Evolutionary conservation across 1,140 invertebrate genomes (phyloP), one percentile per base, ranked within the genome.

Genomic region (Bombus waltoni): DNA sequence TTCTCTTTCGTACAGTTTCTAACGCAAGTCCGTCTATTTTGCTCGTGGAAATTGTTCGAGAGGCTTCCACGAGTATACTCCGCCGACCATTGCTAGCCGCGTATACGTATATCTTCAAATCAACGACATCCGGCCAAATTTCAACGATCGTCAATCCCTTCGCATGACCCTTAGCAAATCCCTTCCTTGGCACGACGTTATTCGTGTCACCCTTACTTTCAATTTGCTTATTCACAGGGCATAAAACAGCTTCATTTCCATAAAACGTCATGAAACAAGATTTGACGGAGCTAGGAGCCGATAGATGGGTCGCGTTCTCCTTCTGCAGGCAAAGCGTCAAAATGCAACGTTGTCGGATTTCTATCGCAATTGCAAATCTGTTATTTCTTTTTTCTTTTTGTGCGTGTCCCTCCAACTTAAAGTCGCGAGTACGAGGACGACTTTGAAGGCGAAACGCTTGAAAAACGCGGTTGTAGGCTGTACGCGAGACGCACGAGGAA

Each of bases 181-280:
- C 32, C 18, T 53, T 6, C 18, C 47, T 53, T 8, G 47, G 47
- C 47, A 53, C 8, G 6, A 0, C 28, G 18, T 40, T 47, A 28
- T 42, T 18, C 38, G 2, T 22, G 1, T 6, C 62, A 10, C 42
- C 13, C n/a, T 81, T 44, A 62, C 53, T 73, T 73, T 28, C 79
- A 13, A 81, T 44, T 73, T 70, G 35, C 44, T 62, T 47, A 47
- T 32, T 53, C 44, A 53, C 42, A 25, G 57, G 22, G 57, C 38
- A 62, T 38, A n/a, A 65, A 65, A 38, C 57, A 66, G 18, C 59
- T 75, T 35, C 35, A 18, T 65, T 83, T 76, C 81, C 35, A 76
- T 53, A n/a, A 68, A 76, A 44, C 28, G 72, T 32, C 18, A 57
- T 83, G 73, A 57, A 83, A 83, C 74, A 76, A 68, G 62, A 77